Evolutionary conservation across 2,888 invertebrate genomes (phyloP), one percentile per base, ranked within the genome.

Genomic region (Caenorhabditis sinica): DNA sequence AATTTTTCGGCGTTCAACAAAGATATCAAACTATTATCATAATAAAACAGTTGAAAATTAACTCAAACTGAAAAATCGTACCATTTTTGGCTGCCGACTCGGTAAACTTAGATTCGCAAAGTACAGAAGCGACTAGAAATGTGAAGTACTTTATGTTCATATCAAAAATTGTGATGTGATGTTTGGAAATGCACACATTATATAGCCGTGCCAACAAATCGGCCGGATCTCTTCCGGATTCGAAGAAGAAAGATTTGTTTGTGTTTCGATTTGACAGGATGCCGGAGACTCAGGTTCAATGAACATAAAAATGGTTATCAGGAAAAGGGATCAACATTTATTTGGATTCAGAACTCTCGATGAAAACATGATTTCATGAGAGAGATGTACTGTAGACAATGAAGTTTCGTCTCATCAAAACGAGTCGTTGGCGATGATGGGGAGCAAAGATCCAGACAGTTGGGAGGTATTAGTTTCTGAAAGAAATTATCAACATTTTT

Each of bases 221-320:
- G 56, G 58, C 75, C 75, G 75, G 75, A 76, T 76, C 60, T 58
- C 66, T 68, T 76, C 75, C 75, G 75, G 75, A 56, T 68, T 49
- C 56, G 56, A 58, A 30, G 28, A 36, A 11, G 33, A 56, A 56
- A 15, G 28, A 11, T 76, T 66, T 76, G 75, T 76, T 76, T 76
- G 75, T 76, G 75, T 76, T 76, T 76, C 66, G 49, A 66, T 76
- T 76, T 76, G 75, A 76, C 75, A 76, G 75, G 75, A 75, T 75
- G 58, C 65, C 65, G 65, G 75, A 65, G 53, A 61, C 53, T 61
- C n/a, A 63, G 63, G 75, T 75, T 75, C 75, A 75, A 75, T 66
- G 75, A 75, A 66, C 75, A 75, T 66, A 53, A 58, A 63, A 53
- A 40, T 74, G 43, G 45, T 49, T 56, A 66, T 43, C 4, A 30